Evolutionary conservation across 2,797 vertebrate species (phyloP), one percentile per base, ranked within the genome.

Genomic region (Anguilla marmorata): DNA sequence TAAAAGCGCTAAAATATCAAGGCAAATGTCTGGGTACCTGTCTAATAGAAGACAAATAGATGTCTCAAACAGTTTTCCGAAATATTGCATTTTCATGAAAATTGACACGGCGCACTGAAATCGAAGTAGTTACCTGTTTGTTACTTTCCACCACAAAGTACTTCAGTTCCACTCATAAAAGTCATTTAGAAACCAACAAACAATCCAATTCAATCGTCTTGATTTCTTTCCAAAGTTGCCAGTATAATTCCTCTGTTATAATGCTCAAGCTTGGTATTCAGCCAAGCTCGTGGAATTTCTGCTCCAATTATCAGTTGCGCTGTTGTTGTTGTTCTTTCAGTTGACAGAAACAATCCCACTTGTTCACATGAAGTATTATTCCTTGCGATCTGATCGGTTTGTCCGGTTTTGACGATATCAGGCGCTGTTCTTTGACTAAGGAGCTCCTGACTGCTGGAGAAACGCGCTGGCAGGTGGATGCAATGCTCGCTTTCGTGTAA

Each of bases 391-490:
- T 82, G 41, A 82, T 24, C 24, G 14, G 21, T 82, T 48, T 48
- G 24, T 19, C 21, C 79, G 79, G 41, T 48, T 76, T 50, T 50
- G 41, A 82, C 79, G 41, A 33, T 82, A 45, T 50, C 74, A 24
- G n/a, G 63, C 86, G 74, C 56, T 87, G 37, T 50, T n/a, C 85
- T 82, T 82, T n/a, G 41, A 56, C 85, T 56, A 27, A 84, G 76
- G 91, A 92, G 91, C 93, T 93, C 89, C 91, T 92, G 92, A 94
- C 92, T 94, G 94, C 79, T 82, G 86, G 87, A 74, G 86, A 82
- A 92, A 91, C 90, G 93, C 92, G 92, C 91, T 90, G 94, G 96
- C 96, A 96, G 96, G 96, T 96, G 96, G 95, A 96, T 96, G 96
- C 93, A 91, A 89, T 90, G 91, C 88, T 86, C 88, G 76, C 56